Base-by-base conservation (phyloP, 2,113 vertebrate genomes). In the Neofelis nebulosa region DNA sequence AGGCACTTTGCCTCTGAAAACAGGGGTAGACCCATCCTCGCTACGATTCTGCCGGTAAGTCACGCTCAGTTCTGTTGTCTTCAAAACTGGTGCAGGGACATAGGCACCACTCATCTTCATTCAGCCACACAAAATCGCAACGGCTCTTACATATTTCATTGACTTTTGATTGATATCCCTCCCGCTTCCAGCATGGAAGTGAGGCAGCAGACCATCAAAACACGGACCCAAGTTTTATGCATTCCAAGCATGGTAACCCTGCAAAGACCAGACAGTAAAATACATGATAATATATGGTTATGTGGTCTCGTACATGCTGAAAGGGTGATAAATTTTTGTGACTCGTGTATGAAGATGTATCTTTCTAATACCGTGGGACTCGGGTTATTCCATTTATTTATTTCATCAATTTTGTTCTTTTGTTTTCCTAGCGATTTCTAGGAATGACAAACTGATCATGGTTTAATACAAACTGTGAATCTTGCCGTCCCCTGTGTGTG, bases 351-450 rank as follows among this genome's bases (percentile, higher is more conserved):
- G 94, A 95, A 96, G 95, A 95, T 76, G 90, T 90, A 84, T 94
- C 83, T 96, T 84, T 79, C 96, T 76, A 87, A 90, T 48, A 76
- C 91, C 3, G 14, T 82, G 74, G 57, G 91, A 88, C 87, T 80
- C 16, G 5, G 85, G 93, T 80, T 84, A 84, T 96, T 97, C 52
- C 74, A 21, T 92, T 97, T 96, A 98, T 98, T 97, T 95, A 95
- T 97, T 95, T 97, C 36, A 84, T 89, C 98, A 96, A 85, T 95
- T 97, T 95, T 85, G 48, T 88, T 92, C 94, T 95, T 98, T 96
- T 97, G 97, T 96, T 97, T 97, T 96, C 84, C 94, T 21, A 74
- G 80, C 0, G 2, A 92, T 85, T 97, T 81, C 96, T 85, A 55
- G 65, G 93, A 93, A 80, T 94, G 97, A 96, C 87, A 97, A 92